These are phyloP conservation scores for Acronicta leporina DNA, from an alignment of 2,888 invertebrate species.

Conservation along the genomic window DNA sequence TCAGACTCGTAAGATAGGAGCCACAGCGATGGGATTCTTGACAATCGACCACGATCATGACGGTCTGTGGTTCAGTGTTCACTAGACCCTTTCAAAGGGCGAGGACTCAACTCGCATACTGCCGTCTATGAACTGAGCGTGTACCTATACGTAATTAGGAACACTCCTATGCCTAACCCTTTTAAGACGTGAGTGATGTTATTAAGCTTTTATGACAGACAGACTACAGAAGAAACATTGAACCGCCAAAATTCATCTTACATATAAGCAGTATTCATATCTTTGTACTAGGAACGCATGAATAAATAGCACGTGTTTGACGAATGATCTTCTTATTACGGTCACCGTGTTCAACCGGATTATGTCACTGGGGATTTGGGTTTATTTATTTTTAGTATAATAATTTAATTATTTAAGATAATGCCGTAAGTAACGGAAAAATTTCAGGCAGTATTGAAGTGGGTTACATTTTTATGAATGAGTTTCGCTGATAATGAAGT, in stretches of 20 bases:
- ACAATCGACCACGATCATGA: too few relatives aligned
- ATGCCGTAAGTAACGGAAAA: conserved; percentile 18
- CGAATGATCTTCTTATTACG: conserved; percentile 41
- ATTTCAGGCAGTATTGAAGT: conserved; percentile 23
- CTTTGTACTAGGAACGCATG: conserved; percentile 30
- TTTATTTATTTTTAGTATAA: conserved; percentile 31
- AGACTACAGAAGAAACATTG: not conserved
- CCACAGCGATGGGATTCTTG: too few relatives aligned
- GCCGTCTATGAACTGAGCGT: too few relatives aligned
- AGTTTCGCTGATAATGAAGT: too few relatives aligned
- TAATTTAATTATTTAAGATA: conserved; percentile 17
- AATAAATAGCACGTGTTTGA: conserved; percentile 30
- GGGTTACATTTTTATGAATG: conserved; percentile 27
- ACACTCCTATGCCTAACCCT: too few relatives aligned
- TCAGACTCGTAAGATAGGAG: too few relatives aligned
- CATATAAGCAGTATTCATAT: conserved; percentile 8
- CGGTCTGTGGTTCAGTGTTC: too few relatives aligned
- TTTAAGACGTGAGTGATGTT: too few relatives aligned
- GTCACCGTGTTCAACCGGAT: conserved; percentile 44
- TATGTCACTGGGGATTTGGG: conserved; percentile 42
- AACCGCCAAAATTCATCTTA: not conserved
- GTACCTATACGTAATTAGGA: too few relatives aligned
- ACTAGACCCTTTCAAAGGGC: too few relatives aligned
- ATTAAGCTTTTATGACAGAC: too few relatives aligned
- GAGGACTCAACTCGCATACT: too few relatives aligned